Evolutionary conservation across 2,888 invertebrate species (phyloP), one percentile per base, ranked within the genome.

Genomic region (Phengaris arion): DNA sequence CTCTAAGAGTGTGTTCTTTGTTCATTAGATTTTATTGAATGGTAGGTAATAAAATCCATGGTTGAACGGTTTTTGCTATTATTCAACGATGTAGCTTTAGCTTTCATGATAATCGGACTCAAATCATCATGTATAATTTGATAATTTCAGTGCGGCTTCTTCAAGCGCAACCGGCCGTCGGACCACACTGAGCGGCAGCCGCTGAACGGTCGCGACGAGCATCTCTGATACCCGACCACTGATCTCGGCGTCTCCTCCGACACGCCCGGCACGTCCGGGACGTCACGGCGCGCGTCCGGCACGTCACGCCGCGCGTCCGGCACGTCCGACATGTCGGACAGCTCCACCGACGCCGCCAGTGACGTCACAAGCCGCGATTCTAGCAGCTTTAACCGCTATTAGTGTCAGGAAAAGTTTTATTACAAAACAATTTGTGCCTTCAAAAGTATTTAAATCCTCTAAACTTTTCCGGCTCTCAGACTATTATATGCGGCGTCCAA

Each of bases 151-250:
- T 97, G 97, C 87, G 98, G 98, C 78, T 98, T 98, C 95, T 98
- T 98, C 94, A 97, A 98, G 87, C 95, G 98, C 85, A 97, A 97
- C 91, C 95, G 98, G 48, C 98, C 98, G 73, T 94, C 96, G 0
- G 96, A 96, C 86, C 96, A 96, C 82, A 96, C 97, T 68, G 98
- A 98, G 93, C 95, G 97, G 74, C 97, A 98, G 86, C 98, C 98
- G 2, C 90, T 98, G 80, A 96, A 97, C 88, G 95, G 97, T 46
- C 96, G 96, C 78, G 97, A 97, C 90, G 97, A 97, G 87, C 96
- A 96, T 82, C 95, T 96, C 85, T 96, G 95, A 95, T 94, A 90
- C 87, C 88, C 89, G 82, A 84, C 86, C 81, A 84, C 87, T 59
- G 87, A 87, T 74, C 81, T 85, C 78, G 88, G 86, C 81, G 83